Percentiles rank a stretch among this genome's conserved stretches.
Evolutionary conservation across 2,888 invertebrate species (phyloP).

Genomic region (Drosophila cognata): DNA sequence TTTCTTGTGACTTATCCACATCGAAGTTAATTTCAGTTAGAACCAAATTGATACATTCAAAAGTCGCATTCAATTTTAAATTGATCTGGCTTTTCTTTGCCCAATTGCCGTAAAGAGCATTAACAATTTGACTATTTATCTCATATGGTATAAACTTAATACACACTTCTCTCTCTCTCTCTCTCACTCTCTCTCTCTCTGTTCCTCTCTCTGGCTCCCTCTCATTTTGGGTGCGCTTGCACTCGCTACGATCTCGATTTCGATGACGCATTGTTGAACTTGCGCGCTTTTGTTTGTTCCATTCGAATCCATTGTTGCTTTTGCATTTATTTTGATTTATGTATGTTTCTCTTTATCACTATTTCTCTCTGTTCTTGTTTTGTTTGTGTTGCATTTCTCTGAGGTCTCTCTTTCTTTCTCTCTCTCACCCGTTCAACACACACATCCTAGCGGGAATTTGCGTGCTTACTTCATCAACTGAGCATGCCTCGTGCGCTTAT

Average conservation of each 20-base stretch:
- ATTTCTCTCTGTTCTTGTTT: not conserved
- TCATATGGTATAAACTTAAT: not conserved
- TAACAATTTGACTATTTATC: not conserved
- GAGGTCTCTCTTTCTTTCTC: not conserved
- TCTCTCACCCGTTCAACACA: not conserved
- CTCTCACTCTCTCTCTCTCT: not conserved
- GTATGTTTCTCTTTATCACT: not conserved
- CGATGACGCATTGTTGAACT: conserved; percentile 23
- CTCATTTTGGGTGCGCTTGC: conserved; percentile 35
- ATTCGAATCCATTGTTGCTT: not conserved
- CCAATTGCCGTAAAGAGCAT: not conserved
- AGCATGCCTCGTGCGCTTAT: not conserved
- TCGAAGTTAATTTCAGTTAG: not conserved
- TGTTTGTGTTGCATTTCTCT: conserved; percentile 13
- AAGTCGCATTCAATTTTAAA: not conserved
- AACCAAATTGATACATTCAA: not conserved
- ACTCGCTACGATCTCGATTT: conserved; percentile 41
- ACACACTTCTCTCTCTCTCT: not conserved
- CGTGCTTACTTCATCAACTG: not conserved
- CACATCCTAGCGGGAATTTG: not conserved
- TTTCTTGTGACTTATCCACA: not conserved
- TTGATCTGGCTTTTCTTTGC: not conserved
- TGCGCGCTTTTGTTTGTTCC: not conserved
- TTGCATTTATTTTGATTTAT: conserved; percentile 14
- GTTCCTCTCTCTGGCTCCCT: not conserved